A percentile compares a stretch with the other conserved stretches of the same genome.
Evolutionary conservation across 2,888 invertebrate species (phyloP).

Genomic region (Dromius quadrimaculatus): DNA sequence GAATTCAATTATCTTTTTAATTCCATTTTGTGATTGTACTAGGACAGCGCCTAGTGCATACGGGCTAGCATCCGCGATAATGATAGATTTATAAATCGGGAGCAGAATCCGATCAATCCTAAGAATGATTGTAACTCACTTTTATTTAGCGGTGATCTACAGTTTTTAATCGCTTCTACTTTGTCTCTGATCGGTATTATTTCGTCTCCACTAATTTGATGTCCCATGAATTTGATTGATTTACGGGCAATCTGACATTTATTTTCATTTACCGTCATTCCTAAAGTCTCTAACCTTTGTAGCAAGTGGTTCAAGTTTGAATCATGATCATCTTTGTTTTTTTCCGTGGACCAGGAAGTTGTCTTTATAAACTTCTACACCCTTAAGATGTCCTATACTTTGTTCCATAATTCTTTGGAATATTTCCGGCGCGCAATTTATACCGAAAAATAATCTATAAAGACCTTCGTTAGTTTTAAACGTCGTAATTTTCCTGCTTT

Average conservation of each 20-base stretch:
- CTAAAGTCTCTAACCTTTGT: background rate
- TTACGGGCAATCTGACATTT: background rate
- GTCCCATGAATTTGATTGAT: conserved; percentile 14
- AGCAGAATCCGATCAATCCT: background rate
- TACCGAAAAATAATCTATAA: conserved; percentile 14
- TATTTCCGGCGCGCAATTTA: conserved; percentile 25
- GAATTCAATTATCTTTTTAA: background rate
- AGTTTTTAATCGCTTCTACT: conserved; percentile 12
- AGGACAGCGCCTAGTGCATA: conserved; percentile 6
- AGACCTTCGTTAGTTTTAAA: conserved; percentile 3
- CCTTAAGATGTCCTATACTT: background rate
- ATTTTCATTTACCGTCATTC: background rate
- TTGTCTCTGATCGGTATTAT: background rate
- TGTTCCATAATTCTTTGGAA: conserved; percentile 29
- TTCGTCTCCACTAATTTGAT: conserved; percentile 1
- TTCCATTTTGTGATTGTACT: background rate
- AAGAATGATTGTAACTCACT: background rate
- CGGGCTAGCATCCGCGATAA: background rate
- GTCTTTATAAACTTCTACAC: background rate
- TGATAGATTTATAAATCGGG: conserved; percentile 1
- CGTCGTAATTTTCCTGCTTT: conserved; percentile 9
- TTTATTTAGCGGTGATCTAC: conserved; percentile 2
- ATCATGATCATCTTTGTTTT: conserved; percentile 1
- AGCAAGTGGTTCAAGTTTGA: background rate
- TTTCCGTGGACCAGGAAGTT: conserved; percentile 9